A percentile compares a stretch with the other conserved stretches of the same genome.
phyloP scores from a whole-genome alignment of 2,113 vertebrate species.

The Nymphicus hollandicus region DNA sequence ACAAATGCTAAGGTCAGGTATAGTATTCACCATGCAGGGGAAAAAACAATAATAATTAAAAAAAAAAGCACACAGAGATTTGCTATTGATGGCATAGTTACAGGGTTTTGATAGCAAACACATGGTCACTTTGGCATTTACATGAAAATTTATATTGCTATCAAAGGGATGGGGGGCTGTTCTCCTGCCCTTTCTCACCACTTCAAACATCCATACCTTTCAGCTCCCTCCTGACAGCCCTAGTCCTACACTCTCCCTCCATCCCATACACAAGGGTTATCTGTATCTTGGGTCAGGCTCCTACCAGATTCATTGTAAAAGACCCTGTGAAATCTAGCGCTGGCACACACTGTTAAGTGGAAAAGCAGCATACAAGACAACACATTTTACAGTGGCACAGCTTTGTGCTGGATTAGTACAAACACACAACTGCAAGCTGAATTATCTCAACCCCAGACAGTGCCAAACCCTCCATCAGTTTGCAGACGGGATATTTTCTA shows the following conservation, averaged over 20 bases:
- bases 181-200: neutral
- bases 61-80: neutral
- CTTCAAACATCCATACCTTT: neutral
- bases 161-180: neutral
- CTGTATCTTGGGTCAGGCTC: neutral
- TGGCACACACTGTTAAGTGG: neutral
- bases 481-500: neutral
- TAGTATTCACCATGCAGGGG: neutral
- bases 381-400: neutral
- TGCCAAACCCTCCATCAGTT: neutral
- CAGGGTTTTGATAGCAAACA: neutral
- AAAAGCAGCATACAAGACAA: neutral
- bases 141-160: neutral
- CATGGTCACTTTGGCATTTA: neutral
- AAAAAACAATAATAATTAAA: neutral
- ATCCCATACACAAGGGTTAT: neutral
- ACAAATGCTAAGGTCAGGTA: neutral
- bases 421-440: neutral
- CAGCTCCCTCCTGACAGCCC: neutral
- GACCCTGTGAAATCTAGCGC: neutral
- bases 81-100: neutral
- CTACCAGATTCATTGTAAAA: neutral
- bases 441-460: neutral
- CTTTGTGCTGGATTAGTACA: neutral
- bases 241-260: neutral